phyloP scores from a whole-genome alignment of 1,140 invertebrate species.

The Drosophila melanogaster region DNA sequence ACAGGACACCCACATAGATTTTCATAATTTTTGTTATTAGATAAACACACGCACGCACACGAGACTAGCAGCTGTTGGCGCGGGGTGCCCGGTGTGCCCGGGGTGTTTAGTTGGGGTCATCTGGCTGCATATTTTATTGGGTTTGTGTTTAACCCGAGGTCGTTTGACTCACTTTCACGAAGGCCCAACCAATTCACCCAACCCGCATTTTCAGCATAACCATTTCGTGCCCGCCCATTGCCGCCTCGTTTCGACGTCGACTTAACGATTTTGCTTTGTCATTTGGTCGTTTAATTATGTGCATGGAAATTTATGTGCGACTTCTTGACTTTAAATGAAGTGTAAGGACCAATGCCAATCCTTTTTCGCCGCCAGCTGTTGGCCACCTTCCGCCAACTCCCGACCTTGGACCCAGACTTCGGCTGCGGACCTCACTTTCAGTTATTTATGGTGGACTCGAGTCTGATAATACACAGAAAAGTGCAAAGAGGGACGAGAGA shows the following conservation, averaged over 20 bases:
- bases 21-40: constrained; percentile 76
- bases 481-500: too few species aligned
- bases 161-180: background rate
- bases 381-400: constrained; percentile 4
- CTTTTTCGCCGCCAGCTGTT: constrained; percentile 74
- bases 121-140: constrained; percentile 75
- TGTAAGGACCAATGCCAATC: constrained; percentile 74
- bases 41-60: constrained; percentile 36
- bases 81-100: too few species aligned
- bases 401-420: constrained; percentile 32
- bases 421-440: constrained; percentile 21
- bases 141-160: constrained; percentile 41
- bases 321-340: constrained; percentile 82
- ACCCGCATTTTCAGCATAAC: background rate
- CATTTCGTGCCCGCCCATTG: background rate
- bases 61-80: constrained; percentile 3
- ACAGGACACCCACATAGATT: constrained; percentile 67
- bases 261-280: constrained; percentile 81
- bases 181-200: background rate
- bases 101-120: constrained; percentile 44
- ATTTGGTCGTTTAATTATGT: constrained; percentile 81
- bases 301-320: constrained; percentile 83
- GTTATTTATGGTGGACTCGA: constrained; percentile 70
- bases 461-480: constrained; percentile 78
- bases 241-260: constrained; percentile 60